phyloP scores from a whole-genome alignment of 2,113 vertebrate species.

The Myanophis thanlyinensis region DNA sequence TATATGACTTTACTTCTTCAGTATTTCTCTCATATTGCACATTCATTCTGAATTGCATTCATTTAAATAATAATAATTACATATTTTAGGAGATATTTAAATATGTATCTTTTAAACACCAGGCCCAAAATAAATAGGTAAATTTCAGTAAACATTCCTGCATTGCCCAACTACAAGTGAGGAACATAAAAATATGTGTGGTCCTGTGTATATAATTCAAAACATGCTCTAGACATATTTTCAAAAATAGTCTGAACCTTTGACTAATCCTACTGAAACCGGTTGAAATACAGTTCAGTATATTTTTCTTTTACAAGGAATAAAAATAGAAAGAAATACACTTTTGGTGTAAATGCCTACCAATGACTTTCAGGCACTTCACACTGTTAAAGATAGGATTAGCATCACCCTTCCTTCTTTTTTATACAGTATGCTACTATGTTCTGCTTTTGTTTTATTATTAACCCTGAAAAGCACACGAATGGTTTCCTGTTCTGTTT shows the following conservation, averaged over 20 bases:
- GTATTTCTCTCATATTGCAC: background rate
- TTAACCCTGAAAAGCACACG: constrained; percentile 37
- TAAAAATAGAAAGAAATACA: background rate
- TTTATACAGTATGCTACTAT: background rate
- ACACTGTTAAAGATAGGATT: constrained; percentile 6
- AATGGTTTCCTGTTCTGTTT: constrained; percentile 34
- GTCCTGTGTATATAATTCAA: background rate
- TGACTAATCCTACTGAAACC: background rate
- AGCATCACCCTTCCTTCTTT: constrained; percentile 1
- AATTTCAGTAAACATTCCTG: background rate
- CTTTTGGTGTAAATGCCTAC: background rate
- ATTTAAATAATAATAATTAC: background rate
- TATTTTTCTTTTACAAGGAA: background rate
- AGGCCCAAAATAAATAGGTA: background rate
- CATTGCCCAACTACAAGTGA: background rate
- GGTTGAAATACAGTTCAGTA: background rate
- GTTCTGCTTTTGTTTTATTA: constrained; percentile 24
- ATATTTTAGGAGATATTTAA: background rate
- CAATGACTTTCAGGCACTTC: constrained; percentile 2
- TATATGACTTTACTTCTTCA: background rate
- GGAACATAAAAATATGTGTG: background rate
- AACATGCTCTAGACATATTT: background rate
- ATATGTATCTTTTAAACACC: background rate
- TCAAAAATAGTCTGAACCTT: background rate
- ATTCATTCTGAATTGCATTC: background rate